Evolutionary conservation across 37 sponge, comb jelly and placozoan genomes (phyloP), one percentile per base, ranked within the genome.

Genomic region (Chondrilla cf. caribensis): DNA sequence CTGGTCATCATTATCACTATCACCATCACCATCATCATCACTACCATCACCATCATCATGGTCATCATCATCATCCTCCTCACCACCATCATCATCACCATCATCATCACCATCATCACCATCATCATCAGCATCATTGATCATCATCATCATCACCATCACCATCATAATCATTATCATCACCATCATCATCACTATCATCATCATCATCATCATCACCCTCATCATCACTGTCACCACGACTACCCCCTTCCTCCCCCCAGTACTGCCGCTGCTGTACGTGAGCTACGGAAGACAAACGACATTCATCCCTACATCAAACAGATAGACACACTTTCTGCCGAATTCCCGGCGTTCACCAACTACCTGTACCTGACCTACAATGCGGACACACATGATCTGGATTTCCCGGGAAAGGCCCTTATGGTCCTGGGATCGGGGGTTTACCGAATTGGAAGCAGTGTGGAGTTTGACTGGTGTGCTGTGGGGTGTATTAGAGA

Each of bases 381-480:
- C 86, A 94, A 96, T 78, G 99, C 86, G 1, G 54, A 7, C 18
- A 83, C 87, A 19, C 87, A 99, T 72, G 99, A 96, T 71, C 76
- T 96, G 32, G 84, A 84, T 25, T 92, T 95, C 59, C 88, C 87
- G 0, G 89, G 93, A 14, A 86, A 86, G 11, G 93, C 93, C 24
- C 77, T 87, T 47, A 89, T 98, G 94, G 99, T 98, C 32, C 86
- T 98, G 33, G 99, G 99, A 5, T 92, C 93, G 32, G 99, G 99
- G 0, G 97, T 96, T 31, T 96, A 99, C 68, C 77, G 97, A 38
- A 99, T 99, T 65, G 99, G 99, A 0, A 94, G 95, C 60, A 89
- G 93, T 84, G 97, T 99, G 32, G 99, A 99, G 92, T 99, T 99
- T 89, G 99, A 99, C 85, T 99, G 89, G 89, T 99, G 99, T 89